Evolutionary conservation across 1,140 invertebrate species (phyloP), one percentile per base, ranked within the genome.

Genomic region (Telenomus remus): DNA sequence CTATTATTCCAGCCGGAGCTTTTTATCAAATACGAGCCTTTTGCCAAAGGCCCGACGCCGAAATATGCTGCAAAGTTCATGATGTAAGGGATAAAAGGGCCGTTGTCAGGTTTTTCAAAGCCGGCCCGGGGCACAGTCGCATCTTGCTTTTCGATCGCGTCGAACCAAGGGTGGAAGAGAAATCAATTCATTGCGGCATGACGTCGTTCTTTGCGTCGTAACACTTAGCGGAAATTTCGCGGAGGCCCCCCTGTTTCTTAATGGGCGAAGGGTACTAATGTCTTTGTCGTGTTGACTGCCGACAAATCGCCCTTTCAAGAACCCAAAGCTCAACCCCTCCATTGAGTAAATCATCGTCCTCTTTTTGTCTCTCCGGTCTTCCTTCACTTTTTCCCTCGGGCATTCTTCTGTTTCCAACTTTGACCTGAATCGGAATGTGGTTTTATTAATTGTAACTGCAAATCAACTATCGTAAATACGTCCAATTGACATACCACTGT

Each of bases 281-380:
- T 84, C 84, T 85, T 84, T 86, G 83, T 85, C 83, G 65, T 85
- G 83, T 86, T 81, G 81, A 84, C 81, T 84, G 84, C 80, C 84
- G 81, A 86, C 84, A 84, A 86, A 85, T 86, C 82, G 80, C 77
- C 77, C 81, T 84, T 83, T 82, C 78, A 81, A 79, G 78, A 81
- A 47, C 46, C 59, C 37, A 64, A 14, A 8, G 44, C 19, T 27
- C 54, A 59, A 68, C 60, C 63, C 71, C 63, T 51, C 14, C 27
- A 33, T 35, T 50, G 56, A 70, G 65, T 79, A 76, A 81, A 80
- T 80, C 76, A 76, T 78, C 78, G 71, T 79, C 70, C 50, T 15
- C 6, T 48, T 19, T 44, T 56, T 56, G 42, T 57, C 53, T 56
- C 33, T 33, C 53, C 39, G 15, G 8, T 8, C 48, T 34, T 15